phyloP scores from a whole-genome alignment of 2,888 invertebrate genomes.

The Ophioninae sp. region DNA sequence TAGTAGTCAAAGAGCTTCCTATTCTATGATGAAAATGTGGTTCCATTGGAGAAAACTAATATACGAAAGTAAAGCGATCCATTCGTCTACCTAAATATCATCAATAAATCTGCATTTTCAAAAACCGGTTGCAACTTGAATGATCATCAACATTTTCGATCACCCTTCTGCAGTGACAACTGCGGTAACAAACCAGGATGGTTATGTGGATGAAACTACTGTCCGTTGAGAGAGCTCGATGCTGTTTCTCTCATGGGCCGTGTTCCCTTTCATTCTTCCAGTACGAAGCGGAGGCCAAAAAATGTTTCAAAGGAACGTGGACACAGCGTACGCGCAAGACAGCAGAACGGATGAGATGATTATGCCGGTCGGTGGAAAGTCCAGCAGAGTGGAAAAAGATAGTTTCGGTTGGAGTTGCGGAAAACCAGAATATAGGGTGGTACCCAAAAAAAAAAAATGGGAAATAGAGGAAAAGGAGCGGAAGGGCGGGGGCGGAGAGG shows the following conservation, averaged over 20 bases:
- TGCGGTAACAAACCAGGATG: neutral
- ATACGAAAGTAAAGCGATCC: too few relatives aligned
- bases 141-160: neutral
- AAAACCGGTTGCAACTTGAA: neutral
- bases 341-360: conserved; percentile 58
- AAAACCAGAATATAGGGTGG: conserved; percentile 23
- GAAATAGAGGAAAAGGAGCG: conserved; percentile 30
- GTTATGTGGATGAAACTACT: neutral
- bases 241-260: conserved; percentile 7
- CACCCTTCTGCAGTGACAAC: neutral
- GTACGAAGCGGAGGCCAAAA: neutral
- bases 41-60: too few relatives aligned
- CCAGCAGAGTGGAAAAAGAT: conserved; percentile 58
- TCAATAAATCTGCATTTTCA: too few relatives aligned
- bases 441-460: conserved; percentile 16
- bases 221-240: neutral
- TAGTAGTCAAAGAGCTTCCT: too few relatives aligned
- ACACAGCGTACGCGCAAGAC: conserved; percentile 31
- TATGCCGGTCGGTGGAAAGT: conserved; percentile 46
- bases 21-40: too few relatives aligned
- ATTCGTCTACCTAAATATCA: too few relatives aligned
- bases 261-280: neutral
- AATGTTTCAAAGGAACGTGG: conserved; percentile 22
- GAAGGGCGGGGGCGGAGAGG: conserved; percentile 19
- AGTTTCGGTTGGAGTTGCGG: conserved; percentile 55